Evolutionary conservation across 2,888 invertebrate species (phyloP).

Genomic region (Fragum sueziense): DNA sequence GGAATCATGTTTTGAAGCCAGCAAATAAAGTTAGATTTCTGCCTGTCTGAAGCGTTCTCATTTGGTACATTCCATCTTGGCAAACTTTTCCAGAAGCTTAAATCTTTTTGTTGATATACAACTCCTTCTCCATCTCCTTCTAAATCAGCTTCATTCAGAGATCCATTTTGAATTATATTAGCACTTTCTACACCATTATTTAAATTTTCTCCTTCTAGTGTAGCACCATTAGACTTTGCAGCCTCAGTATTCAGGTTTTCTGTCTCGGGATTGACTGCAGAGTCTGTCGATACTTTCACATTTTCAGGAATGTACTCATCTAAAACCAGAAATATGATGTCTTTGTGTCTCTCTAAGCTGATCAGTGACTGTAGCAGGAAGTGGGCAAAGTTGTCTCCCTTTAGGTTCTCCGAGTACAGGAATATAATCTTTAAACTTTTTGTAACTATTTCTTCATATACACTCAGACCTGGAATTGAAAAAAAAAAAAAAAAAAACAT

Average conservation of each 20-base stretch:
- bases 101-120: neutral
- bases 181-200: neutral
- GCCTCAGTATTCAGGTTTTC: neutral
- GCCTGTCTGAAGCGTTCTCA: neutral
- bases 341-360: neutral
- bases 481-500: neutral
- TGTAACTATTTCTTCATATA: neutral
- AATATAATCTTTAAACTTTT: neutral
- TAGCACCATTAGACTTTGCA: neutral
- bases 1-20: conserved; percentile 25
- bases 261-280: neutral
- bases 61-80: conserved; percentile 1
- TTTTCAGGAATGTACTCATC: conserved; percentile 12
- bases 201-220: no score
- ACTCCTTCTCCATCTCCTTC: neutral
- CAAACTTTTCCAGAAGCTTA: conserved; percentile 21
- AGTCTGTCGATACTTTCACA: neutral
- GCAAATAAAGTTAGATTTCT: conserved; percentile 9
- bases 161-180: neutral
- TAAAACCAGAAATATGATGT: conserved; percentile 9
- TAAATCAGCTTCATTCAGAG: neutral
- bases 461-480: neutral
- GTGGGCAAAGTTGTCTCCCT: neutral
- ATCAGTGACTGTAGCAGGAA: neutral
- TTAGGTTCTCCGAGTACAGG: conserved; percentile 2